Conservation (phyloP, 2,888 invertebrate genomes). For the Panzeria rudis region DNA sequence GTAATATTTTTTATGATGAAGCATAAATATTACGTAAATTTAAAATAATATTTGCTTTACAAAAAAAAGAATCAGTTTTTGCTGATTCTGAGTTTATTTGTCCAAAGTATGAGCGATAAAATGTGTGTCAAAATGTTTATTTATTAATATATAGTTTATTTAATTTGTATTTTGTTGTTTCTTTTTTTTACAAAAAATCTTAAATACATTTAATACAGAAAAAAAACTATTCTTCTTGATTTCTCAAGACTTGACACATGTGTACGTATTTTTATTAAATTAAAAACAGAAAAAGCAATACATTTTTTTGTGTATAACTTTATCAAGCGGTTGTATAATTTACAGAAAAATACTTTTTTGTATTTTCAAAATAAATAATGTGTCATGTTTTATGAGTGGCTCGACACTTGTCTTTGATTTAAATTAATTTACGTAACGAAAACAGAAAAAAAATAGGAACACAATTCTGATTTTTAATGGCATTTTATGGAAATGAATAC, state of each 20-base stretch:
- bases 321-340: conserved; percentile 23
- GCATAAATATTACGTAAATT: conserved; percentile 62
- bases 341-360: conserved; percentile 1
- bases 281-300: conserved; percentile 10
- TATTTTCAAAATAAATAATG: conserved; percentile 57
- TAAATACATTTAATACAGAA: conserved; percentile 16
- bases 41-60: conserved; percentile 45
- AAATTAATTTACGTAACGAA: conserved; percentile 62
- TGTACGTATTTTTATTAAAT: neutral
- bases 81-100: conserved; percentile 51
- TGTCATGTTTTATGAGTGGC: conserved; percentile 65
- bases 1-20: conserved; percentile 22
- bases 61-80: conserved; percentile 13
- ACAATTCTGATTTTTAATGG: conserved; percentile 47
- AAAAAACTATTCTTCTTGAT: conserved; percentile 34
- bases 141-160: conserved; percentile 64
- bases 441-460: conserved; percentile 25
- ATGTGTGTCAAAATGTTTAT: conserved; percentile 71
- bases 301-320: conserved; percentile 12
- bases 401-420: conserved; percentile 69
- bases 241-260: conserved; percentile 55
- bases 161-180: conserved; percentile 44
- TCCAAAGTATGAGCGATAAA: conserved; percentile 38
- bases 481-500: conserved; percentile 49
- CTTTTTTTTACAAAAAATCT: conserved; percentile 19